These are phyloP conservation scores for Osmoderma eremita DNA, from an alignment of 2,888 invertebrate genomes.

Conservation along the genomic window DNA sequence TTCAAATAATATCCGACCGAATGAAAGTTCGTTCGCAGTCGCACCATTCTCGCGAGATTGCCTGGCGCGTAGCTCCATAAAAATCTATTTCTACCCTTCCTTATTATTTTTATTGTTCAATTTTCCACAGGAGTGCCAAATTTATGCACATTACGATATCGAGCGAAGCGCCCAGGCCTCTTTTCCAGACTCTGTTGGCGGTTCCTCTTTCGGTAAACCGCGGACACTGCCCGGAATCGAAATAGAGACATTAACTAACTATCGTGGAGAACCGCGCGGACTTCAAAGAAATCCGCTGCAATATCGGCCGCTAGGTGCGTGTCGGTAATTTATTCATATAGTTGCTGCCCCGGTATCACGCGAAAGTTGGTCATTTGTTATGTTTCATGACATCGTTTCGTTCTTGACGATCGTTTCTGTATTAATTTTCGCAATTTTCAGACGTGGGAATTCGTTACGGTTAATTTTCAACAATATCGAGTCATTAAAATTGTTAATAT, in stretches of 20 bases:
- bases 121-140: slow-evolving; percentile 1
- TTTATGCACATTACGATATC: slow-evolving; percentile 18
- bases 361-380: slow-evolving; percentile 38
- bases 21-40: not conserved
- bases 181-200: not conserved
- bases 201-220: not conserved
- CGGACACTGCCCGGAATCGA: slow-evolving; percentile 13
- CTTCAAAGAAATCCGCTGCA: slow-evolving; percentile 23
- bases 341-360: slow-evolving; percentile 32
- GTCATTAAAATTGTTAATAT: not conserved
- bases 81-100: slow-evolving; percentile 15
- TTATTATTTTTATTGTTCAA: slow-evolving; percentile 15
- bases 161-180: not conserved
- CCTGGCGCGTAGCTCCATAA: slow-evolving; percentile 3
- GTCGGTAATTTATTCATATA: slow-evolving; percentile 34
- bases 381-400: slow-evolving; percentile 33
- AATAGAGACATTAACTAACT: slow-evolving; percentile 33
- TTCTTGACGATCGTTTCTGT: slow-evolving; percentile 23
- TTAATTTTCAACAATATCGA: slow-evolving; percentile 1
- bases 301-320: not conserved
- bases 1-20: slow-evolving; percentile 21
- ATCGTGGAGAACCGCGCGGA: slow-evolving; percentile 4
- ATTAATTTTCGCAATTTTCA: slow-evolving; percentile 26
- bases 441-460: slow-evolving; percentile 11
- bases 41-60: not conserved